Evolutionary conservation across 1,140 invertebrate genomes (phyloP), one percentile per base, ranked within the genome.

Genomic region (Drosophila fuyamai): DNA sequence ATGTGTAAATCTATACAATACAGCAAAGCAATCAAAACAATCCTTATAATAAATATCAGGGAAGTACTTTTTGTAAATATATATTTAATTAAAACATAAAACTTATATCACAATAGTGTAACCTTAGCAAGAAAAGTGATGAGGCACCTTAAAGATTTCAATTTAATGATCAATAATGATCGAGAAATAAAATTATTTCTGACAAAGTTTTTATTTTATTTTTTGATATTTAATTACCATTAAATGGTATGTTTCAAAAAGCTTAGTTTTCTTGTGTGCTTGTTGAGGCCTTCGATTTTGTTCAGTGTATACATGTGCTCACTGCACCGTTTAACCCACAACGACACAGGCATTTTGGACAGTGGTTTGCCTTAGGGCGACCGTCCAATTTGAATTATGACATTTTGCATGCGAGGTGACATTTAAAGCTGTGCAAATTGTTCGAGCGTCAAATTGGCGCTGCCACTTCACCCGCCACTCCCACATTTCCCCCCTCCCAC

Each of bases 371-470:
- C 36, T 4, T 29, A 8, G 40, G 54, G 51, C 36, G 16, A 41
- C 53, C 44, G 46, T 62, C 62, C 66, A 60, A 82, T 86, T 86
- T 88, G 82, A 86, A 79, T 86, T 86, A 88, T 86, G 82, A 88
- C 79, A 88, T 88, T 86, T 82, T 88, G 82, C 83, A 86, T 79
- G 63, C 75, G 76, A 82, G 83, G 62, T 82, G 83, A 86, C 82
- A 86, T 88, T 86, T 88, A 86, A 88, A 88, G 82, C 83, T 86
- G 82, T 86, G 83, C 82, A 88, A 88, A 86, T 86, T 86, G 82
- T 86, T 86, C 83, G 59, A 86, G 82, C 82, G 83, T 88, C 79
- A 86, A 86, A 86, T 86, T 86, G 82, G 79, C 82, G 79, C 74
- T 86, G 82, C 82, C 78, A 85, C 67, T 75, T 73, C 41, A 6